Evolutionary conservation across 2,797 vertebrate species (phyloP).

Genomic region (Macropus fuliginosus): DNA sequence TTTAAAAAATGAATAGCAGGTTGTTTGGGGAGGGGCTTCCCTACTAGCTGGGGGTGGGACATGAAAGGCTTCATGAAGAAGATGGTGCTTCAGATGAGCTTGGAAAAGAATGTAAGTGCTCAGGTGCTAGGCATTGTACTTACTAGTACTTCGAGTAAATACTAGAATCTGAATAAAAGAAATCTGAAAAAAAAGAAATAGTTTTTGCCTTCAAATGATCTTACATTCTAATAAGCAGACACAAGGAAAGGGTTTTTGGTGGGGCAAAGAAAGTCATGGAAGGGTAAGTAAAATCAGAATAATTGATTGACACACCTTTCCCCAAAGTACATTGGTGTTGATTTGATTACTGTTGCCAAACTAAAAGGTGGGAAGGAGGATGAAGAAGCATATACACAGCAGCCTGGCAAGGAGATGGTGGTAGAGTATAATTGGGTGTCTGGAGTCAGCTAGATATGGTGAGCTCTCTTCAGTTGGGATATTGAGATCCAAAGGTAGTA

Average conservation of each 20-base stretch:
- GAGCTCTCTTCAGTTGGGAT: neutral
- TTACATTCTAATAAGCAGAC: neutral
- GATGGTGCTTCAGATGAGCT: neutral
- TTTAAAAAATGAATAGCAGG: neutral
- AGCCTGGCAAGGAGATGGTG: neutral
- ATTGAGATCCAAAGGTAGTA: neutral
- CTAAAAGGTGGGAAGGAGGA: neutral
- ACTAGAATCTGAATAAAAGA: neutral
- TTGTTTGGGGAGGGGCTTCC: neutral
- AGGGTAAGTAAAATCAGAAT: neutral
- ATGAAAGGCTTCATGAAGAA: neutral
- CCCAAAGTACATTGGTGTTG: neutral
- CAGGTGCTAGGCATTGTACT: neutral
- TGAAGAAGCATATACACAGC: no score
- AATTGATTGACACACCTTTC: neutral
- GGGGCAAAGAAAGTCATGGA: neutral
- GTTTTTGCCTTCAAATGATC: neutral
- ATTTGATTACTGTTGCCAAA: neutral
- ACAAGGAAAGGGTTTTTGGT: neutral
- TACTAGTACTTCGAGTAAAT: neutral
- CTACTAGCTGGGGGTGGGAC: neutral
- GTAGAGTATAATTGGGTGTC: neutral
- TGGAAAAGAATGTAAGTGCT: no score
- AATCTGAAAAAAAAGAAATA: neutral
- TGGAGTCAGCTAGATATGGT: neutral